A percentile compares a stretch with the other conserved stretches of the same genome.
These are phyloP conservation scores for Rhinatrema bivittatum DNA, from an alignment of 2,797 vertebrate genomes.

Conservation along the genomic window DNA sequence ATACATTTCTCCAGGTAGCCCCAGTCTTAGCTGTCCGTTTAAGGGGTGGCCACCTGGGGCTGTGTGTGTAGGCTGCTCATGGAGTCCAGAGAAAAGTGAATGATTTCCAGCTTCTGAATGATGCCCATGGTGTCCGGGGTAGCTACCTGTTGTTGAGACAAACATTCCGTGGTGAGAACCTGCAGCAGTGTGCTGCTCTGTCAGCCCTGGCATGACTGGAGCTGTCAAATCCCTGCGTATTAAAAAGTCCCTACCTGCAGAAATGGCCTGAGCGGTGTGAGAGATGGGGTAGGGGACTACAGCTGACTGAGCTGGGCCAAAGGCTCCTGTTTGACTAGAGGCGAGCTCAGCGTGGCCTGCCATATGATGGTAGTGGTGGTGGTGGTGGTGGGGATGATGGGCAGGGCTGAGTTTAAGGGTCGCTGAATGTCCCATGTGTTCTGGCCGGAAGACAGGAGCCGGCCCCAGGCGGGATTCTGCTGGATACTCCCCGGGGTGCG, in stretches of 20 bases:
- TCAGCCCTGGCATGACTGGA: constrained; percentile 80
- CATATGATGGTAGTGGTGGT: constrained; percentile 82
- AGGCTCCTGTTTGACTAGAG: constrained; percentile 84
- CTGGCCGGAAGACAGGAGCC: constrained; percentile 77
- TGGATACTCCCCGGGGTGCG: constrained; percentile 77
- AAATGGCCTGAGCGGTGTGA: constrained; percentile 72
- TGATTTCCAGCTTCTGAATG: constrained; percentile 83
- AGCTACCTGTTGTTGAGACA: constrained; percentile 99
- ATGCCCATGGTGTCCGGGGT: constrained; percentile 75
- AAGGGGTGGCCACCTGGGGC: constrained; percentile 83
- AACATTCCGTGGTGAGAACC: constrained; percentile 92
- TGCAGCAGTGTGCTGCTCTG: constrained; percentile 70
- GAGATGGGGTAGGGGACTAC: constrained; percentile 67
- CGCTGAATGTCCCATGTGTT: constrained; percentile 80
- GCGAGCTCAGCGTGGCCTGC: constrained; percentile 84
- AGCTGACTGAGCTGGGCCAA: constrained; percentile 75
- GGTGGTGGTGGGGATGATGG: constrained; percentile 85
- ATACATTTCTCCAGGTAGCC: constrained; percentile 97
- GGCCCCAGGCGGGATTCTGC: constrained; percentile 79
- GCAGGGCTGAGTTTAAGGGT: constrained; percentile 88
- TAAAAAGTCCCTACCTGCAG: constrained; percentile 84
- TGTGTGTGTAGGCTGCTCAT: constrained; percentile 82
- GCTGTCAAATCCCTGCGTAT: constrained; percentile 79
- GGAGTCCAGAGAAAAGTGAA: constrained; percentile 86
- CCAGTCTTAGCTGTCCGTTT: constrained; percentile 96